Evolutionary conservation across 2,888 invertebrate genomes (phyloP).

Genomic region (Horisme vitalbata): DNA sequence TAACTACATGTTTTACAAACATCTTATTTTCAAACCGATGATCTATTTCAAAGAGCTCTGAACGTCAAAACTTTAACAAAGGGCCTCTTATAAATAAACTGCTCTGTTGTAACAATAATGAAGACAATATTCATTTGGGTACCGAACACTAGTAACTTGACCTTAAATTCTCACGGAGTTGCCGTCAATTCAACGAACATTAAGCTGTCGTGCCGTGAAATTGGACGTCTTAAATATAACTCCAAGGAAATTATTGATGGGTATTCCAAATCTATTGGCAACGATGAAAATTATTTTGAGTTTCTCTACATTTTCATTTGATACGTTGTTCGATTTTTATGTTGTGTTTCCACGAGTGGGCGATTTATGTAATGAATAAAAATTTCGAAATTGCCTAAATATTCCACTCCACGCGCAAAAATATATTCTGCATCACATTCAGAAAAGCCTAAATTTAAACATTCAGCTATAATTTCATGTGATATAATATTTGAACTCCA

Average conservation of each 20-base stretch:
- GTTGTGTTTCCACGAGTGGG: too few relatives aligned
- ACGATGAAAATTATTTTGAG: background rate
- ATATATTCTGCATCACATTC: too few relatives aligned
- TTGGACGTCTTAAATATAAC: conserved; percentile 18
- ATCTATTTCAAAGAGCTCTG: conserved; percentile 47
- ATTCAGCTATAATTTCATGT: background rate
- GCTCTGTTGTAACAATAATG: conserved; percentile 45
- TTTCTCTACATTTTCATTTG: background rate
- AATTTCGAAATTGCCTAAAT: too few relatives aligned
- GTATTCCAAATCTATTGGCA: conserved; percentile 1
- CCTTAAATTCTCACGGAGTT: conserved; percentile 34
- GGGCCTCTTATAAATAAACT: conserved; percentile 47
- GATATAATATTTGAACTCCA: conserved; percentile 3
- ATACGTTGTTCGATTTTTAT: too few relatives aligned
- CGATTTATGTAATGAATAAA: too few relatives aligned
- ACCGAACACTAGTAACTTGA: conserved; percentile 35
- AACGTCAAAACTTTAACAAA: conserved; percentile 50
- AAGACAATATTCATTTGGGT: conserved; percentile 43
- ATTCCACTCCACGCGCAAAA: too few relatives aligned
- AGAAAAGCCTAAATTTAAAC: background rate
- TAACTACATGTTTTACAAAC: conserved; percentile 21
- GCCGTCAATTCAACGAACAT: conserved; percentile 29
- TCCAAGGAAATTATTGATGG: conserved; percentile 10
- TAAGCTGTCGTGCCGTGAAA: conserved; percentile 27
- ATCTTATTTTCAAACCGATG: conserved; percentile 39